Conservation (phyloP, 2,113 vertebrate genomes). For the Prunella fulvescens region DNA sequence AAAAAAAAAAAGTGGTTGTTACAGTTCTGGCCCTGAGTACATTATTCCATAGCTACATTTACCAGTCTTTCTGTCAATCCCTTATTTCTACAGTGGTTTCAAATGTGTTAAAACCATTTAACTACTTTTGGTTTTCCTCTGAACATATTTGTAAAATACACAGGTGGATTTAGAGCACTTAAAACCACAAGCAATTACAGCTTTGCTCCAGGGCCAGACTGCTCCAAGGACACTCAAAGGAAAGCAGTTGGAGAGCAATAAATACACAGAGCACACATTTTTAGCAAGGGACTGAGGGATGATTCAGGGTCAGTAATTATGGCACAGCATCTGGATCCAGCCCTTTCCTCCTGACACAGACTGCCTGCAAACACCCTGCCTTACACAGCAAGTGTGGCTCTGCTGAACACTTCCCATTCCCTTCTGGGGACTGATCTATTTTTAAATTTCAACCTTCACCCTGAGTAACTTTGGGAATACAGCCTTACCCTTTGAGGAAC, state of each 20-base stretch:
- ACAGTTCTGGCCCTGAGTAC: not conserved
- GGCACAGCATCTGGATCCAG: not conserved
- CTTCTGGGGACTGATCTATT: not conserved
- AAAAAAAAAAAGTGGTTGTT: not conserved
- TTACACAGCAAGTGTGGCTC: not conserved
- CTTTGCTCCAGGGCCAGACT: not conserved
- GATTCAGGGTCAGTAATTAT: not conserved
- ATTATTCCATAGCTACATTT: not conserved
- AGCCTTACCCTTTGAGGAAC: not conserved
- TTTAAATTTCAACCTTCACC: not conserved
- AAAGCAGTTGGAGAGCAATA: not conserved
- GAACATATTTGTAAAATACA: not conserved
- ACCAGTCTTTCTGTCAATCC: not conserved
- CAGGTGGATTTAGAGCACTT: constrained; percentile 33
- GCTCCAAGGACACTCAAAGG: not conserved
- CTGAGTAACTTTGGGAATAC: not conserved
- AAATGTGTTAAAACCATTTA: constrained; percentile 6
- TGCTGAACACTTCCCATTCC: not conserved
- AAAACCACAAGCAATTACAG: constrained; percentile 19
- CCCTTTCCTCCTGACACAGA: not conserved
- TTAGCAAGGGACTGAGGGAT: not conserved
- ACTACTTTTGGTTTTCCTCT: not conserved
- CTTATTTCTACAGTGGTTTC: not conserved
- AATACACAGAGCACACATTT: not conserved
- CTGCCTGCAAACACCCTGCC: not conserved